These are phyloP conservation scores for Casuarius casuarius DNA, from an alignment of 2,113 vertebrate genomes.

Conservation along the genomic window DNA sequence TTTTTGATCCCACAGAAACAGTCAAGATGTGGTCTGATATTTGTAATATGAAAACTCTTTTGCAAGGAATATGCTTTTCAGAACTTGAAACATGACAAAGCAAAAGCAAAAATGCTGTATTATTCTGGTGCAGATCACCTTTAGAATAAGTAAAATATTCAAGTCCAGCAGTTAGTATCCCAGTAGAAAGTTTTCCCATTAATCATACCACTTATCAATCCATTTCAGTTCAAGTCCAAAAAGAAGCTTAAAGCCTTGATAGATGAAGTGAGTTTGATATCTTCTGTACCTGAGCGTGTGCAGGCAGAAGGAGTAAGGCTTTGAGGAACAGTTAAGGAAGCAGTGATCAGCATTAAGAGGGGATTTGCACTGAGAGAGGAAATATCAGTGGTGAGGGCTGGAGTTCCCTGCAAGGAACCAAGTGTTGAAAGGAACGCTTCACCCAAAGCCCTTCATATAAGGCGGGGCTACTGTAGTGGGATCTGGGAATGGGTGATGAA, in stretches of 20 bases:
- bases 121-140: conserved; percentile 48
- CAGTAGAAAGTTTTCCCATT: conserved; percentile 21
- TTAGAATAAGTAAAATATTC: conserved; percentile 52
- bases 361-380: conserved; percentile 49
- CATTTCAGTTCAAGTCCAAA: conserved; percentile 23
- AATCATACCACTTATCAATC: conserved; percentile 31
- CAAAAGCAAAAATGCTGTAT: not conserved
- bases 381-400: not conserved
- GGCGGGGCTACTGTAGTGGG: not conserved
- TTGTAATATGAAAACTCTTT: not conserved
- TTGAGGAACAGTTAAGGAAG: conserved; percentile 4
- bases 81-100: conserved; percentile 36
- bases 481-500: not conserved
- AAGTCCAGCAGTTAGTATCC: not conserved
- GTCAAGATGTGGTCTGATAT: not conserved
- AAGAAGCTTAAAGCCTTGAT: conserved; percentile 56
- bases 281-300: not conserved
- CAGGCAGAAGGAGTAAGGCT: not conserved
- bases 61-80: not conserved
- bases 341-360: conserved; percentile 21
- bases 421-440: not conserved
- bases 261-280: conserved; percentile 50
- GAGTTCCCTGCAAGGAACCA: conserved; percentile 7
- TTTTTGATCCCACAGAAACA: not conserved
- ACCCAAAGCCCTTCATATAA: not conserved